A percentile compares a stretch with the other conserved stretches of the same genome.
Conservation (phyloP, 1,140 invertebrate species). For the Triops cancriformis region DNA sequence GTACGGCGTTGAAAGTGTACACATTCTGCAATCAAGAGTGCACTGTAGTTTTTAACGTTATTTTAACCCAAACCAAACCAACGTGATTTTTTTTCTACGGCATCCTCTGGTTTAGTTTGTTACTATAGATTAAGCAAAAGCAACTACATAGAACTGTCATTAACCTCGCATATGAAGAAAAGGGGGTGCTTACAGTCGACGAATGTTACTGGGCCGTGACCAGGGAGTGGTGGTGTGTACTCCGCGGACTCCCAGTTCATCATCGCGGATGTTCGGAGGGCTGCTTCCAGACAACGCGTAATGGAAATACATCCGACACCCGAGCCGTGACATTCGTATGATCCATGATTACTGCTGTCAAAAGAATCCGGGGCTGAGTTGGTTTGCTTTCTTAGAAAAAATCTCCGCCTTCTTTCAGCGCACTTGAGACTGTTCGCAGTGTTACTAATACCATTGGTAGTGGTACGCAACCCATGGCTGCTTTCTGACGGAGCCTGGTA, state of each 20-base stretch:
- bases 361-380: conserved; percentile 44
- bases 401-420: conserved; percentile 36
- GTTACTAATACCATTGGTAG: background rate
- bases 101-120: too few species aligned
- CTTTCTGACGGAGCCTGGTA: background rate
- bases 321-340: conserved; percentile 32
- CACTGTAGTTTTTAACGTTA: too few species aligned
- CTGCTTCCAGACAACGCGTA: conserved; percentile 22
- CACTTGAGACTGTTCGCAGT: conserved; percentile 22
- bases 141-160: too few species aligned
- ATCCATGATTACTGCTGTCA: conserved; percentile 35
- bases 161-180: background rate
- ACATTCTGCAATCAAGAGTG: too few species aligned
- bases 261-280: conserved; percentile 21
- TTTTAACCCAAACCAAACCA: too few species aligned
- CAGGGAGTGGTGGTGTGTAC: background rate
- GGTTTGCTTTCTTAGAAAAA: conserved; percentile 42
- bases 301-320: conserved; percentile 26
- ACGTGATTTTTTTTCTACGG: too few species aligned
- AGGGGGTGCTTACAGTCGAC: conserved; percentile 20
- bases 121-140: too few species aligned
- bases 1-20: too few species aligned
- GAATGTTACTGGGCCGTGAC: conserved; percentile 17
- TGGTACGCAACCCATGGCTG: background rate
- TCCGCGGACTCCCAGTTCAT: conserved; percentile 27